phyloP scores from a whole-genome alignment of 2,888 invertebrate genomes.

The Tinea trinotella region DNA sequence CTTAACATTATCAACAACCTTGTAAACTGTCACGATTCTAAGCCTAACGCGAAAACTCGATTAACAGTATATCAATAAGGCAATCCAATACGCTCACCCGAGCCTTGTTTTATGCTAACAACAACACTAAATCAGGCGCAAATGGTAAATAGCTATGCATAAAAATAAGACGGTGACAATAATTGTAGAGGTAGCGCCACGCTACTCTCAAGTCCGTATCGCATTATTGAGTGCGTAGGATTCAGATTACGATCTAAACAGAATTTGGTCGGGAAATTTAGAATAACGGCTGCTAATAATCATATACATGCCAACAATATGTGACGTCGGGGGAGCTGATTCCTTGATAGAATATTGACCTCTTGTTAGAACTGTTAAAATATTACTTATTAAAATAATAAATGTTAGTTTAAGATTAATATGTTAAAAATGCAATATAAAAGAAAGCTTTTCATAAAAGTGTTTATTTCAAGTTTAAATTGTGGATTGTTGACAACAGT shows the following conservation, averaged over 20 bases:
- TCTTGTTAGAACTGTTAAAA: no score
- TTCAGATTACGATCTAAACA: constrained; percentile 54
- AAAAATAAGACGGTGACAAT: constrained; percentile 46
- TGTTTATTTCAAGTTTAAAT: no score
- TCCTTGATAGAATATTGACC: no score
- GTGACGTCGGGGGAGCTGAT: not conserved
- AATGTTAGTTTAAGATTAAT: no score
- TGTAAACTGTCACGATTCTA: constrained; percentile 42
- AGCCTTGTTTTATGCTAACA: constrained; percentile 53
- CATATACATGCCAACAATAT: constrained; percentile 51
- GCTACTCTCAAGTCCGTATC: constrained; percentile 31
- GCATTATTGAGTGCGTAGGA: constrained; percentile 36
- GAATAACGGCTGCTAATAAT: constrained; percentile 53
- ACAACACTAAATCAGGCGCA: constrained; percentile 45
- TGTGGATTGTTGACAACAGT: not conserved
- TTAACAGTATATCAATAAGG: constrained; percentile 44
- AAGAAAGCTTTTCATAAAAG: no score
- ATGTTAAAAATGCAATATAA: no score
- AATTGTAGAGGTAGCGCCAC: constrained; percentile 30
- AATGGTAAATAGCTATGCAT: constrained; percentile 47
- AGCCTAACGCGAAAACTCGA: constrained; percentile 40
- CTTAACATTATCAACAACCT: constrained; percentile 34
- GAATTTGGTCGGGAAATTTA: constrained; percentile 56
- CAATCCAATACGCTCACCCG: constrained; percentile 42
- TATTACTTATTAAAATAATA: no score